Percentiles rank a stretch among this genome's conserved stretches.
phyloP scores from a whole-genome alignment of 1,140 invertebrate species.

The Galendromus occidentalis region DNA sequence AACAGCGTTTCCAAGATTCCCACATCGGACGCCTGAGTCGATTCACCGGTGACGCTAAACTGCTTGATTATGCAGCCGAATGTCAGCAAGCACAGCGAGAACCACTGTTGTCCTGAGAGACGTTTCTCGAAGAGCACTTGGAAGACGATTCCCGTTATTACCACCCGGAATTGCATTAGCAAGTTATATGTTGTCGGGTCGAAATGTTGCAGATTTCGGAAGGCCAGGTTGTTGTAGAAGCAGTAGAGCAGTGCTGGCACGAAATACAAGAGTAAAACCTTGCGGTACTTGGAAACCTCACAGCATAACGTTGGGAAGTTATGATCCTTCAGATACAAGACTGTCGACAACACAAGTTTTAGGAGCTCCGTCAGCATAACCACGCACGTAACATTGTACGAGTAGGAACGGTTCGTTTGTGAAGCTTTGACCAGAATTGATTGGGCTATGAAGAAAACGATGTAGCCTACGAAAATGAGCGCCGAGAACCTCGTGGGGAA shows the following conservation, averaged over 20 bases:
- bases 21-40: background rate
- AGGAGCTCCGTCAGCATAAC: slow-evolving; percentile 68
- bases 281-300: slow-evolving; percentile 22
- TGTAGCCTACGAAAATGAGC: background rate
- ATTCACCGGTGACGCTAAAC: slow-evolving; percentile 34
- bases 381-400: slow-evolving; percentile 66
- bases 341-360: slow-evolving; percentile 51
- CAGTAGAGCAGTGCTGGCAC: slow-evolving; percentile 76
- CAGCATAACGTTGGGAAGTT: slow-evolving; percentile 16
- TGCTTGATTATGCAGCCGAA: slow-evolving; percentile 80
- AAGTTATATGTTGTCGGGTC: slow-evolving; percentile 87
- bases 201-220: slow-evolving; percentile 67
- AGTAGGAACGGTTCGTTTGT: slow-evolving; percentile 57
- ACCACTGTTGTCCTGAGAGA: slow-evolving; percentile 62
- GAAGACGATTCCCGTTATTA: slow-evolving; percentile 74
- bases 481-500: background rate
- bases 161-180: slow-evolving; percentile 73
- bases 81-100: slow-evolving; percentile 63
- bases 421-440: slow-evolving; percentile 64
- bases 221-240: slow-evolving; percentile 83
- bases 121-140: slow-evolving; percentile 72
- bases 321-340: slow-evolving; percentile 39
- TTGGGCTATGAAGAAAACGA: slow-evolving; percentile 8
- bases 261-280: slow-evolving; percentile 62
- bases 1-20: slow-evolving; percentile 7